Evolutionary conservation across 2,113 vertebrate species (phyloP).

Genomic region (Entosphenus tridentatus): DNA sequence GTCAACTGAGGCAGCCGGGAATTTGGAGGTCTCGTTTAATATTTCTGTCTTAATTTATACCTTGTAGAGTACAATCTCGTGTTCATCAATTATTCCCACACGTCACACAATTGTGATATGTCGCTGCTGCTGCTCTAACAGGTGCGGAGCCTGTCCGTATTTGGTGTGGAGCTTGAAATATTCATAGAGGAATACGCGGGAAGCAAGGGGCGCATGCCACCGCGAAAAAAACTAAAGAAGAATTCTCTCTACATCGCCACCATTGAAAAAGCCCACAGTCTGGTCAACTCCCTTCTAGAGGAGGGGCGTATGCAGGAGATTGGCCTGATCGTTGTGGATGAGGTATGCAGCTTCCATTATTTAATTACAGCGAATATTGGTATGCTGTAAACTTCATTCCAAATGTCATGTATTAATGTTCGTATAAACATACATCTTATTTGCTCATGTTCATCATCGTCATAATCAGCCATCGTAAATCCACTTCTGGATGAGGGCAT

Average conservation of each 20-base stretch:
- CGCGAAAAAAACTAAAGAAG: conserved; percentile 42
- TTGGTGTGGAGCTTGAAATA: conserved; percentile 72
- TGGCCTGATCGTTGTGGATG: conserved; percentile 70
- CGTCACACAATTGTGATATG: too few relatives aligned
- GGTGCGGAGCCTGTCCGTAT: conserved; percentile 49
- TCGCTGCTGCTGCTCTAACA: conserved; percentile 15
- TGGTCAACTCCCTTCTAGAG: conserved; percentile 79
- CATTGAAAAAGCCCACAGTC: conserved; percentile 67
- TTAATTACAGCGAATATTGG: background rate
- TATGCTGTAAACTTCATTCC: background rate
- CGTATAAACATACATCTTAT: too few relatives aligned
- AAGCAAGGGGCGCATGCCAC: conserved; percentile 74
- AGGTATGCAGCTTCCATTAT: conserved; percentile 29
- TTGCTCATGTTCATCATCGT: too few relatives aligned
- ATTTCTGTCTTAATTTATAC: too few relatives aligned
- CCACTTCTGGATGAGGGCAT: too few relatives aligned
- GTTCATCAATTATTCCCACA: too few relatives aligned
- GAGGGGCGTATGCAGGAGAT: conserved; percentile 27
- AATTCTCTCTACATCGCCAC: conserved; percentile 62
- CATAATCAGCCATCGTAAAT: too few relatives aligned
- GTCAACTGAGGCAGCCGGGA: too few relatives aligned
- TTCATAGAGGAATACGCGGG: conserved; percentile 88
- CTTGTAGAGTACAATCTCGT: too few relatives aligned
- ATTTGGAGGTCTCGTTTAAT: too few relatives aligned
- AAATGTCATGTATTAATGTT: background rate